These are phyloP conservation scores for Boloria euphrosyne DNA, from an alignment of 2,888 invertebrate genomes.

Conservation along the genomic window DNA sequence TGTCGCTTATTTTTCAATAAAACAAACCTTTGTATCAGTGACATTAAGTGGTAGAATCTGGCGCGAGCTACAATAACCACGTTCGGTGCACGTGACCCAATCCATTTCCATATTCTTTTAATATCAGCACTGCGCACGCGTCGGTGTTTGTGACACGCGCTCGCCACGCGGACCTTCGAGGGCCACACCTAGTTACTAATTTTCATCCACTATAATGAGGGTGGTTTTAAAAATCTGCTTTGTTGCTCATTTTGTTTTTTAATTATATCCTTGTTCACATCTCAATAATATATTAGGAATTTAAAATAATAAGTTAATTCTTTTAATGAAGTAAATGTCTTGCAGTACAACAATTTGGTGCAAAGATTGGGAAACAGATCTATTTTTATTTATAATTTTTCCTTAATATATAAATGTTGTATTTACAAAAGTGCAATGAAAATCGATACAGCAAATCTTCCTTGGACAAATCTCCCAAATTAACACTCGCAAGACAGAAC, in stretches of 20 bases:
- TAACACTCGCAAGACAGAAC: constrained; percentile 36
- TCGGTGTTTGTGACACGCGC: constrained; percentile 58
- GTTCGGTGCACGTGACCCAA: constrained; percentile 44
- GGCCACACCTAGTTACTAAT: constrained; percentile 55
- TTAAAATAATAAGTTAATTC: no score
- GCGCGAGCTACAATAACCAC: constrained; percentile 56
- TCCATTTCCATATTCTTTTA: constrained; percentile 71
- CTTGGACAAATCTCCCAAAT: constrained; percentile 30
- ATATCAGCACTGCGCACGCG: constrained; percentile 66
- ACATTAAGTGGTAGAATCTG: constrained; percentile 70
- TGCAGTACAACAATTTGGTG: no score
- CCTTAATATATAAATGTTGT: neutral
- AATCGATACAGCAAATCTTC: constrained; percentile 5
- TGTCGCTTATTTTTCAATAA: constrained; percentile 29
- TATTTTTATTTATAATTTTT: no score
- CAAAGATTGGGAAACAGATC: no score
- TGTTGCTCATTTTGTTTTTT: constrained; percentile 60
- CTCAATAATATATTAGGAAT: neutral
- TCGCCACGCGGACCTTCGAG: constrained; percentile 62
- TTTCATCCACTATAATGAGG: constrained; percentile 47
- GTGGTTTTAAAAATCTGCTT: constrained; percentile 46
- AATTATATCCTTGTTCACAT: constrained; percentile 19
- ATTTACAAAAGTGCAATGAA: neutral
- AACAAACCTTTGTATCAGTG: constrained; percentile 50
- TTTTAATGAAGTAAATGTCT: no score